Evolutionary conservation across 2,888 invertebrate genomes (phyloP), one percentile per base, ranked within the genome.

Genomic region (Tetranychus truncatus): DNA sequence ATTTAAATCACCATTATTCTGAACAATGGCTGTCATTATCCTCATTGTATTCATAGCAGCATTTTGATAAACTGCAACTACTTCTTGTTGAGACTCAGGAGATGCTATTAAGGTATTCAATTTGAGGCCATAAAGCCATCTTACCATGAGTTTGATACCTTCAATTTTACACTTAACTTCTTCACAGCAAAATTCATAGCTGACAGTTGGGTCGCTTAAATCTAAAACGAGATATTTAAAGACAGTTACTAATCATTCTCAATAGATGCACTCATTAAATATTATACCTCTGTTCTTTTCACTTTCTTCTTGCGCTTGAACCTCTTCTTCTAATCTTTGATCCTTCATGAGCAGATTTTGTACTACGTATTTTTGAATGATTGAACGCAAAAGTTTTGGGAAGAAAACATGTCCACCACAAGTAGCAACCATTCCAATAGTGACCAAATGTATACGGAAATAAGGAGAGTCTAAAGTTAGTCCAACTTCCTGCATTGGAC

Each of bases 121-220:
- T 83, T 92, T 93, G 74, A 95, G 84, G 0, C 96, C 96, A 66
- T 95, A 85, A 69, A 96, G 84, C 95, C 96, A 96, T 72, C 96
- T 88, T 0, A 95, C 95, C 90, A 97, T 93, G 78, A 95, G 89
- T 84, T 97, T 97, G 80, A 96, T 87, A 0, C 92, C 95, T 83
- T 95, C 94, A 75, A 86, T 81, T 85, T 87, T 78, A 65, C 78
- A 75, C 69, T 77, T 77, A 77, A 45, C 76, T 69, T 77, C 77
- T 73, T 75, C 77, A 69, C 74, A 73, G 24, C 75, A 75, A 73
- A 67, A 72, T 21, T 77, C 77, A 66, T 73, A 77, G 15, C 55
- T 67, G 20, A 74, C 44, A 71, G 20, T 44, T 6, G 74, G 74
- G 73, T 77, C 77, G 9, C 45, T 72, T 24, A 45, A 72, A 44